Percentiles rank a stretch among this genome's conserved stretches.
These are phyloP conservation scores for Climacteris rufus DNA, from an alignment of 2,113 vertebrate genomes.

Conservation along the genomic window DNA sequence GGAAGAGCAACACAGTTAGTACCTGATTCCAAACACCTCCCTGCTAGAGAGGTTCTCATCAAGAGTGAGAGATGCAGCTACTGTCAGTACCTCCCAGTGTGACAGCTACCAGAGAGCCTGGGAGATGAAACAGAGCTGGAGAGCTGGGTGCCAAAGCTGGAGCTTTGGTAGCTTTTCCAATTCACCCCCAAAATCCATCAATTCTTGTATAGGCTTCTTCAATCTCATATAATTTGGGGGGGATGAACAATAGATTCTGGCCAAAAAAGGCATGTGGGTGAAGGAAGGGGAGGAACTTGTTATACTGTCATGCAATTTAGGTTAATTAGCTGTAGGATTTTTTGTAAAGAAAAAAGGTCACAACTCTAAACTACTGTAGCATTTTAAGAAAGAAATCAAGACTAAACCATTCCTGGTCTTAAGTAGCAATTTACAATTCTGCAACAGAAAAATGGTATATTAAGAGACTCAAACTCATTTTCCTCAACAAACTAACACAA, in stretches of 20 bases:
- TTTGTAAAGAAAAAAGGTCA: not conserved
- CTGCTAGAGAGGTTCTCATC: not conserved
- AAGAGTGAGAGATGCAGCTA: not conserved
- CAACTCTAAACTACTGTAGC: not conserved
- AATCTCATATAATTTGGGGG: not conserved
- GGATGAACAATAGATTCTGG: not conserved
- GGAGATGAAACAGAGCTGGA: not conserved
- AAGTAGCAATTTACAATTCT: not conserved
- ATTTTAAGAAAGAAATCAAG: not conserved
- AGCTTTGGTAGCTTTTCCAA: not conserved
- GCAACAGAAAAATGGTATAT: not conserved
- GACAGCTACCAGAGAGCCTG: not conserved
- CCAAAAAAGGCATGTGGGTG: not conserved
- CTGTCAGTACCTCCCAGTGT: not conserved
- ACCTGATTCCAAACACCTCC: not conserved
- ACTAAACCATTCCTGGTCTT: not conserved
- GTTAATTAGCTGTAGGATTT: not conserved
- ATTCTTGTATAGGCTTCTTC: not conserved
- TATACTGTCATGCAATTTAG: not conserved
- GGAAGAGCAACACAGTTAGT: constrained; percentile 34
- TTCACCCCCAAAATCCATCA: not conserved
- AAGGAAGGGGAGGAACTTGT: not conserved
- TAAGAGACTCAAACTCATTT: not conserved
- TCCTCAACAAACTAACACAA: not conserved
- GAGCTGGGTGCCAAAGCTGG: not conserved